phyloP scores from a whole-genome alignment of 2,113 vertebrate species.

The Labeo rohita region DNA sequence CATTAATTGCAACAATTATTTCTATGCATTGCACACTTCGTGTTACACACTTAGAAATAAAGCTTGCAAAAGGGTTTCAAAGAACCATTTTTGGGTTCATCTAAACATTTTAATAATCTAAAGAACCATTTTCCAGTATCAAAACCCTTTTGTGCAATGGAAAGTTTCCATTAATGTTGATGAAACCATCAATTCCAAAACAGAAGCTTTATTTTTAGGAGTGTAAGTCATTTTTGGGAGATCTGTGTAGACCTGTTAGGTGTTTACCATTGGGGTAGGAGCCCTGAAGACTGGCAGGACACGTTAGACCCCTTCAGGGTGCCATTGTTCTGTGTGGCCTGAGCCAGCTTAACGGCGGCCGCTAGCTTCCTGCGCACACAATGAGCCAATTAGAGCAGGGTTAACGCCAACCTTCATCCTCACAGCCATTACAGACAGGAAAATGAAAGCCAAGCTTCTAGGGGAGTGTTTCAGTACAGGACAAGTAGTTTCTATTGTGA shows the following conservation, averaged over 20 bases:
- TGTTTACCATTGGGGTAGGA: conserved; percentile 94
- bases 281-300: conserved; percentile 86
- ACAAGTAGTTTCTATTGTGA: conserved; percentile 46
- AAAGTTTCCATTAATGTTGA: background rate
- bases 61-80: background rate
- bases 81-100: background rate
- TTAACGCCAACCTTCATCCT: conserved; percentile 60
- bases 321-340: conserved; percentile 93
- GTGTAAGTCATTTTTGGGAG: background rate
- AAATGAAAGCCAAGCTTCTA: conserved; percentile 47
- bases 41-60: background rate
- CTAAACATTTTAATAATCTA: background rate
- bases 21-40: background rate
- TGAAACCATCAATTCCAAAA: no score
- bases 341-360: conserved; percentile 94
- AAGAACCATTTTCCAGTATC: background rate
- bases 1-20: background rate
- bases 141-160: background rate
- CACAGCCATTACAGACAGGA: conserved; percentile 34
- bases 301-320: conserved; percentile 91
- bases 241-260: conserved; percentile 50
- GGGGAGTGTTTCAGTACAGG: conserved; percentile 50
- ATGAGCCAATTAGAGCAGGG: conserved; percentile 76
- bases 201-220: background rate
- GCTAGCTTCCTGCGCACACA: conserved; percentile 91